Base-by-base conservation (phyloP, 23 tunicate genomes). In the Oikopleura vanhoeffeni region DNA sequence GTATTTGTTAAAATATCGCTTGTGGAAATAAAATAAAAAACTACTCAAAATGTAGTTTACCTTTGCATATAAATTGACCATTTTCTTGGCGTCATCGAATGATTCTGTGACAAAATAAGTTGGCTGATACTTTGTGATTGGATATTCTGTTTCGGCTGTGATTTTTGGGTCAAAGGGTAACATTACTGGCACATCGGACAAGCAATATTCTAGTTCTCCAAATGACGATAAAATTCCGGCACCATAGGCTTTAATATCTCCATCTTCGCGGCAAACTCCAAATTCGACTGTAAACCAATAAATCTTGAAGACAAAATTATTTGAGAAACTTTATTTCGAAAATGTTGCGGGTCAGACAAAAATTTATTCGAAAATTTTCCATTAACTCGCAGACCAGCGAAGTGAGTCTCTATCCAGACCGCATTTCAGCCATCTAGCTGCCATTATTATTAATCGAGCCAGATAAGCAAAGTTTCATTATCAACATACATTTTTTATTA, bases 201-300 rank as follows among this genome's bases (percentile, higher is more conserved):
- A 2, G 57, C 76, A 77, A 83, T 88, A 95, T 86, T 95, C 76
- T 0, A 95, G 82, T 87, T 95, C 99, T 38, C 88, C 83, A 4
- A 86, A 87, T 40, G 97, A 95, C 1, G 96, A 91, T 57, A 95
- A 83, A 58, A 95, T 60, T 0, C 99, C 99, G 0, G 99, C 99
- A 8, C 99, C 99, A 49, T 91, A 95, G 0, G 99, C 99, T 75
- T 87, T 86, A 0, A 90, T 57, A 39, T 76, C 77, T n/a, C 89
- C 96, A 30, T 84, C 41, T 88, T 95, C 99, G 49, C 85, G 87
- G 83, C 96, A 90, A 27, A 95, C 76, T 2, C 99, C 99, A 75
- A 95, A 95, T 58, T 95, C 99, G 76, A 88, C 89, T 0, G 96
- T 88, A 86, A 86, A 95, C 41, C 91, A 76, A 76, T 90, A 95